Evolutionary conservation across 2,113 vertebrate genomes (phyloP), one percentile per base, ranked within the genome.

Genomic region (Pachycephala philippinensis): DNA sequence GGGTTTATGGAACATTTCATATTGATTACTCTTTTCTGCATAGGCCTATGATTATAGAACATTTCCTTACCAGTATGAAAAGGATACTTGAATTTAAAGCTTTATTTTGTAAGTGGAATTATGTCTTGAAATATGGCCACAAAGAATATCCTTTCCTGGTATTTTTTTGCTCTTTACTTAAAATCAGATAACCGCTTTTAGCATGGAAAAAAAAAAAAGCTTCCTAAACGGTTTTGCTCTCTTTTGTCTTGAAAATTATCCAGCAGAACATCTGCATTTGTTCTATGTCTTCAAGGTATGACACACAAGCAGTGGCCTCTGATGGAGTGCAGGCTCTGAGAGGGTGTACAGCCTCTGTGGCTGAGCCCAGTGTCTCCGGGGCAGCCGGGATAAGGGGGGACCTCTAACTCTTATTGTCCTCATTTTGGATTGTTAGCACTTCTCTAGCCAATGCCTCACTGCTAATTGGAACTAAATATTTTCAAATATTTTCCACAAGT

Each of bases 311-410:
- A 35, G 24, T 31, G 15, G 4, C 57, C 54, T 60, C 47, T 19
- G 11, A 39, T 1, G 21, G 33, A 61, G 9, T 18, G 21, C 45
- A 82, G 31, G 33, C 18, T 59, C 42, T 63, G 81, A 39, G 49
- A 68, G 10, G 33, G 7, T 13, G 15, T 23, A 6, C 4, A 0
- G 10, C 2, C 1, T 24, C 5, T 4, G 28, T 13, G 26, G 56
- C 28, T 49, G 56, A 76, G n/a, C 44, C 31, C 18, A 30, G 13
- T 10, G 18, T 23, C 45, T 44, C 26, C 1, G 3, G 56, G 26
- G 49, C 21, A 61, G 10, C 3, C 0, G 5, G 26, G 26, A n/a
- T 42, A 44, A 71, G 35, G n/a, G 23, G 26, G 26, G 53, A 37
- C 7, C 26, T 63, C 21, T 68, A 52, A 77, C 22, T 47, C 22